phyloP scores from a whole-genome alignment of 2,113 vertebrate species.

The Cyprinus carpio region DNA sequence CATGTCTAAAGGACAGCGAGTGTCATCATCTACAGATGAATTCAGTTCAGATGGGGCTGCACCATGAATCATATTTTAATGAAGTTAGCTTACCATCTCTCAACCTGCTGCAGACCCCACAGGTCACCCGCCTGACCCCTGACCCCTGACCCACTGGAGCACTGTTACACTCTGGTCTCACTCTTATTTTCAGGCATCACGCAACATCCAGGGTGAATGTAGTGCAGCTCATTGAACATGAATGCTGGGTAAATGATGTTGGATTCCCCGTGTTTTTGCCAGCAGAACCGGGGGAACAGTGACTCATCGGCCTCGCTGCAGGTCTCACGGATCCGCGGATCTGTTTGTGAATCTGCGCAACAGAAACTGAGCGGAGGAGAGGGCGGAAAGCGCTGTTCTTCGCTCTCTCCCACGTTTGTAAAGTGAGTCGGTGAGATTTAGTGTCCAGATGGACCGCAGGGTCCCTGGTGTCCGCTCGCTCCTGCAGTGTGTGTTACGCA shows the following conservation, averaged over 20 bases:
- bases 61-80: too few species aligned
- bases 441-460: too few species aligned
- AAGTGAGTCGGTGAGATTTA: too few species aligned
- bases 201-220: background rate
- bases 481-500: background rate
- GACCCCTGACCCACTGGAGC: background rate
- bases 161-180: background rate
- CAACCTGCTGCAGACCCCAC: conserved; percentile 54
- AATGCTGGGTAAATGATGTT: background rate
- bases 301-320: background rate
- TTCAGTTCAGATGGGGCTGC: background rate
- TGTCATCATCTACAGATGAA: background rate
- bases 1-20: too few species aligned
- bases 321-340: background rate
- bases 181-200: background rate
- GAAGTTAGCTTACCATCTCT: background rate
- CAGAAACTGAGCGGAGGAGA: background rate
- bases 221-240: too few species aligned
- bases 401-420: too few species aligned
- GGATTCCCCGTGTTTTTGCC: conserved; percentile 1
- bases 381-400: background rate
- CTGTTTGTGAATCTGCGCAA: conserved; percentile 1
- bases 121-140: conserved; percentile 13
- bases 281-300: background rate
- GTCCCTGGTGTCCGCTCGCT: background rate